Evolutionary conservation across 2,113 vertebrate species (phyloP).

Genomic region (Dermatemys mawii): DNA sequence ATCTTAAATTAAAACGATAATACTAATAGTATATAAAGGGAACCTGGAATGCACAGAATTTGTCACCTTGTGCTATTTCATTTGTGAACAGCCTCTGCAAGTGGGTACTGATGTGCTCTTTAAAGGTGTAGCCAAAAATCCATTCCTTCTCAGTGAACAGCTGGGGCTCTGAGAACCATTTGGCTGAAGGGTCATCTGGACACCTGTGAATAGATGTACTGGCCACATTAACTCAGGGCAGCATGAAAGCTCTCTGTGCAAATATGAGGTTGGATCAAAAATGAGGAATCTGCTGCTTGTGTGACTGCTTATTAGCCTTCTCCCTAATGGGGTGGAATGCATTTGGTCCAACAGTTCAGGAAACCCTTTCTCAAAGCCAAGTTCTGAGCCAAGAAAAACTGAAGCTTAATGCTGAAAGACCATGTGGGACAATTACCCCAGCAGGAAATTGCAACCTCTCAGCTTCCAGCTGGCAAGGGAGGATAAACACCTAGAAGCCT

Average conservation of each 20-base stretch:
- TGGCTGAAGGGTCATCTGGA: slow-evolving; percentile 40
- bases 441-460: not conserved
- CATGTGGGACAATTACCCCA: not conserved
- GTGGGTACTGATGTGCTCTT: not conserved
- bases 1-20: not conserved
- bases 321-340: slow-evolving; percentile 50
- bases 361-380: slow-evolving; percentile 4
- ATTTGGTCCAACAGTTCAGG: slow-evolving; percentile 19
- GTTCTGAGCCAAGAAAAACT: not conserved
- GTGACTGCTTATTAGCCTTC: slow-evolving; percentile 21
- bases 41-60: not conserved
- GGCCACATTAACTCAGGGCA: slow-evolving; percentile 24
- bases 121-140: not conserved
- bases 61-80: not conserved
- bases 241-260: not conserved
- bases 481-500: slow-evolving; percentile 24
- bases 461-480: slow-evolving; percentile 8
- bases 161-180: not conserved
- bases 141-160: not conserved
- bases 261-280: not conserved
- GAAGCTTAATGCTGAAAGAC: not conserved
- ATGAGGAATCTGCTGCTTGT: not conserved
- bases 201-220: slow-evolving; percentile 7
- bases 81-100: not conserved
- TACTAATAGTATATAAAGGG: not conserved